phyloP scores from a whole-genome alignment of 2,113 vertebrate species.

The Emberiza fucata region DNA sequence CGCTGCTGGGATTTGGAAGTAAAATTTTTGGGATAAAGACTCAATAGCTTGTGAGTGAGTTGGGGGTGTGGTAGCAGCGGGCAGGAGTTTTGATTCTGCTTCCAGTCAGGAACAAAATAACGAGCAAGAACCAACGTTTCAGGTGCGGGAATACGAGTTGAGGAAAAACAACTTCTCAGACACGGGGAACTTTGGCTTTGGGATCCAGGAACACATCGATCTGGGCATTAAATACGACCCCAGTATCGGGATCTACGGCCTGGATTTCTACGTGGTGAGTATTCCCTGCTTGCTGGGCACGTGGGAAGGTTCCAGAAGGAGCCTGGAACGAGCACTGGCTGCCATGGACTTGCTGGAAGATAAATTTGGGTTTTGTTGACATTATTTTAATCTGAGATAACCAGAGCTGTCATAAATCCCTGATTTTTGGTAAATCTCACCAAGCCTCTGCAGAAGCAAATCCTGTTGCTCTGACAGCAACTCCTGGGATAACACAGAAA shows the following conservation, averaged over 20 bases:
- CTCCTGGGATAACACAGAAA: background rate
- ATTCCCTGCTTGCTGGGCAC: background rate
- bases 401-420: background rate
- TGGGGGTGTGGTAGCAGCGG: background rate
- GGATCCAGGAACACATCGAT: constrained; percentile 98
- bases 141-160: constrained; percentile 97
- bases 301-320: background rate
- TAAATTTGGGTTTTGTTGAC: background rate
- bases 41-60: fast-evolving
- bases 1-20: background rate
- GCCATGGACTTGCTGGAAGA: background rate
- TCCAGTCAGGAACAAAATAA: background rate
- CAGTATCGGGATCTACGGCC: constrained; percentile 97
- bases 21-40: background rate
- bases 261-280: constrained; percentile 98
- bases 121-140: background rate
- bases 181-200: constrained; percentile 98
- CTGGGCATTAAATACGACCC: constrained; percentile 98
- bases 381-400: background rate
- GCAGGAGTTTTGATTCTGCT: background rate
- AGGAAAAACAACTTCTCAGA: constrained; percentile 98
- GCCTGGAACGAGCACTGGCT: fast-evolving
- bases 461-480: fast-evolving
- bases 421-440: background rate
- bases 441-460: background rate